Conservation (phyloP, 1,140 invertebrate species). For the Maconellicoccus hirsutus region DNA sequence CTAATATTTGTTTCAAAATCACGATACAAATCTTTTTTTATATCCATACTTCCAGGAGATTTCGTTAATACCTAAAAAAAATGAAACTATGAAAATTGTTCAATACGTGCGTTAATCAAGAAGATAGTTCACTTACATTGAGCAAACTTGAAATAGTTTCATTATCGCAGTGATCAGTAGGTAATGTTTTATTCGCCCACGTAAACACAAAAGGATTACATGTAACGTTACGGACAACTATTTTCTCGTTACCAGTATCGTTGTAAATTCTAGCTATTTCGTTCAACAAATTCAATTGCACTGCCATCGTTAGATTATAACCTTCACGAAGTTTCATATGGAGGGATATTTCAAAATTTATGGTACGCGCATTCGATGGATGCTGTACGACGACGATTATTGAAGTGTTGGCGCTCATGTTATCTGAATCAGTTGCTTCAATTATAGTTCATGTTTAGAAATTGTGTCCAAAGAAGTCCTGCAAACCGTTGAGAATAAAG, state of each 20-base stretch:
- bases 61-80: background rate
- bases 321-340: background rate
- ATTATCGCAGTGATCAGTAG: background rate
- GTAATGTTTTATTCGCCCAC: background rate
- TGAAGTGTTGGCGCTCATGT: background rate
- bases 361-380: background rate
- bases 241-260: background rate
- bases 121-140: background rate
- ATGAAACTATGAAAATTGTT: no score
- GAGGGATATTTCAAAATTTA: conserved; percentile 9
- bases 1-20: background rate
- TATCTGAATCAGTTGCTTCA: background rate
- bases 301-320: background rate
- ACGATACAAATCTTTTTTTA: background rate
- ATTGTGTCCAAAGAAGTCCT: background rate
- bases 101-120: no score
- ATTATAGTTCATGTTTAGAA: background rate
- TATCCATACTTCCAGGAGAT: background rate
- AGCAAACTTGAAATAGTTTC: background rate
- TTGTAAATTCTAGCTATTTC: background rate
- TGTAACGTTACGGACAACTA: background rate
- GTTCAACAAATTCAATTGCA: background rate
- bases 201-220: conserved; percentile 10
- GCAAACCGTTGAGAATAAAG: background rate
- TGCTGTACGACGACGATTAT: background rate